Base-by-base conservation (phyloP, 2,888 invertebrate species). In the Heliconius ethilla region DNA sequence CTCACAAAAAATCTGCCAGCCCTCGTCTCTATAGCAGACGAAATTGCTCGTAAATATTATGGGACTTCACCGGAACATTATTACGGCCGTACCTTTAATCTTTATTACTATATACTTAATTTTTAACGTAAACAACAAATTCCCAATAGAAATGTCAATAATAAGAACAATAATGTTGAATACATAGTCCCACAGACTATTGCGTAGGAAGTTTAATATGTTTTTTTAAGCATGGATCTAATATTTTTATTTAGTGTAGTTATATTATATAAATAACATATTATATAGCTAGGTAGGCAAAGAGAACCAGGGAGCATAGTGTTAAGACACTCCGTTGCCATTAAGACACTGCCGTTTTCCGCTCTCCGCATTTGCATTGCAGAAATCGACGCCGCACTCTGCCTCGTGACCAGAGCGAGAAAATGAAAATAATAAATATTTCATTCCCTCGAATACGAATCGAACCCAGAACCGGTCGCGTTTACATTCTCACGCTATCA, bases 21-120 rank as follows among this genome's bases (percentile, higher is more conserved):
- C 70, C 55, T 70, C 33, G 70, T 40, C 67, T 67, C 67, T 67
- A 67, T 70, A 70, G 51, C 51, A 70, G 55, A 55, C 70, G 70
- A 70, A 70, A 70, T 70, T 70, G 70, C 70, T 70, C 70, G 70
- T 70, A 70, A 70, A 70, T 70, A 70, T 70, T 70, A 70, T 70
- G 70, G 33, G 70, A 70, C 70, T 70, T 70, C 70, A 70, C 70
- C 70, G 70, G 55, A 70, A 70, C 55, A 70, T 70, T 70, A 55
- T 55, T 70, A 55, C 55, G 70, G 70, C 70, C 70, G 70, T 70
- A 70, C 70, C 70, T 70, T 70, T 70, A 70, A 70, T 70, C 55
- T 70, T 55, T 70, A 70, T 70, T 70, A 70, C 70, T 55, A 70
- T 55, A 70, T 70, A 51, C 70, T 70, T 70, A 70, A 70, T 55